Evolutionary conservation across 2,113 vertebrate species (phyloP).

Genomic region (Zapus hudsonius): DNA sequence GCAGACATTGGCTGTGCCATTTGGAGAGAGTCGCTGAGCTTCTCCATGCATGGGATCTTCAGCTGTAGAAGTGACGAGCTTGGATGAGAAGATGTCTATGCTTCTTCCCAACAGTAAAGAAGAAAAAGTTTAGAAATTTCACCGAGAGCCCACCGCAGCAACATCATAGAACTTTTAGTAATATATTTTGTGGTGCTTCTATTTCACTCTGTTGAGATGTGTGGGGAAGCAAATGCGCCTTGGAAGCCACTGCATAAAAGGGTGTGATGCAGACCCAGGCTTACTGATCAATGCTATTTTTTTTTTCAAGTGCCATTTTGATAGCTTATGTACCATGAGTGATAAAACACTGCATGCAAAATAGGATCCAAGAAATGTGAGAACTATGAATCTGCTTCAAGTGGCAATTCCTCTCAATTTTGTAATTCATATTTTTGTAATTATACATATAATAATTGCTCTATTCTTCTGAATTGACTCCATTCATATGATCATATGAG

Average conservation of each 20-base stretch:
- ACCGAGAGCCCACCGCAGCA: constrained; percentile 1
- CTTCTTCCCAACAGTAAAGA: not conserved
- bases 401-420: not conserved
- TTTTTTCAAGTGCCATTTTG: not conserved
- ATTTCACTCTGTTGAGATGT: not conserved
- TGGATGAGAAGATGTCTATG: not conserved
- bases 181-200: not conserved
- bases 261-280: not conserved
- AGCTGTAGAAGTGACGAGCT: not conserved
- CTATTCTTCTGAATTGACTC: not conserved
- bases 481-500: not conserved
- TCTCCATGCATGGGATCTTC: not conserved
- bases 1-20: not conserved
- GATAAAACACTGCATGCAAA: not conserved
- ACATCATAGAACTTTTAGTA: not conserved
- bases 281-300: not conserved
- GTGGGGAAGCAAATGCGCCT: not conserved
- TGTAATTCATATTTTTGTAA: not conserved
- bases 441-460: not conserved
- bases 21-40: not conserved
- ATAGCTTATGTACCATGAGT: not conserved
- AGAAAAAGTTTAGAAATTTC: not conserved
- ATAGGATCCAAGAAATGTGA: not conserved
- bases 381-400: not conserved
- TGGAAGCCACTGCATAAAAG: not conserved